Conservation (phyloP, 2,888 invertebrate genomes). For the Cephonodes hylas region DNA sequence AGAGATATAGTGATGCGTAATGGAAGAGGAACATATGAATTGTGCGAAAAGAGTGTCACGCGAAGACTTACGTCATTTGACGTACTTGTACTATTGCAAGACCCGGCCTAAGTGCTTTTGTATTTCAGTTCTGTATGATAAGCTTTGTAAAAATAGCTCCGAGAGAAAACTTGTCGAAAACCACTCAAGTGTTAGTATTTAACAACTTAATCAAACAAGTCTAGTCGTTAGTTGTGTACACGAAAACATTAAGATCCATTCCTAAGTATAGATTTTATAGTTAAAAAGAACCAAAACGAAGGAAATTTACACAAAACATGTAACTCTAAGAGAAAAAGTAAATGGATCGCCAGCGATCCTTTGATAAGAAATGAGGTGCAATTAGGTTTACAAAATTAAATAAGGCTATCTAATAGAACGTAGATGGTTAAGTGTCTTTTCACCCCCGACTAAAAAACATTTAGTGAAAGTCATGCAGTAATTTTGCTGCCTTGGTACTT, state of each 20-base stretch:
- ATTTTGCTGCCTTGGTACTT: constrained; percentile 1
- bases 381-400: constrained; percentile 65
- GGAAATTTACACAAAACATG: constrained; percentile 58
- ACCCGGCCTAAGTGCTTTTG: constrained; percentile 57
- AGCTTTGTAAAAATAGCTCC: not conserved
- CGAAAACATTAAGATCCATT: constrained; percentile 59
- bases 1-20: not conserved
- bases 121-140: constrained; percentile 10
- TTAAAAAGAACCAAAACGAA: constrained; percentile 60
- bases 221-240: constrained; percentile 75
- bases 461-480: not conserved
- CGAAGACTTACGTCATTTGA: constrained; percentile 50
- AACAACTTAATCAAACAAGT: constrained; percentile 65
- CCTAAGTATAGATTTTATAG: constrained; percentile 48
- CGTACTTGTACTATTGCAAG: constrained; percentile 62
- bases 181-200: constrained; percentile 75
- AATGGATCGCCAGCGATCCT: constrained; percentile 78
- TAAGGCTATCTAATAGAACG: constrained; percentile 67
- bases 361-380: constrained; percentile 72
- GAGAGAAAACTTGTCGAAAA: constrained; percentile 60
- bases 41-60: constrained; percentile 61
- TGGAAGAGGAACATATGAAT: constrained; percentile 36
- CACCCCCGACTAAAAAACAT: constrained; percentile 1
- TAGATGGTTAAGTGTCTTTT: constrained; percentile 54
- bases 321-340: constrained; percentile 73